A percentile compares a stretch with the other conserved stretches of the same genome.
Evolutionary conservation across 1,140 invertebrate species (phyloP).

Genomic region (Pogonognathellus flavescens): DNA sequence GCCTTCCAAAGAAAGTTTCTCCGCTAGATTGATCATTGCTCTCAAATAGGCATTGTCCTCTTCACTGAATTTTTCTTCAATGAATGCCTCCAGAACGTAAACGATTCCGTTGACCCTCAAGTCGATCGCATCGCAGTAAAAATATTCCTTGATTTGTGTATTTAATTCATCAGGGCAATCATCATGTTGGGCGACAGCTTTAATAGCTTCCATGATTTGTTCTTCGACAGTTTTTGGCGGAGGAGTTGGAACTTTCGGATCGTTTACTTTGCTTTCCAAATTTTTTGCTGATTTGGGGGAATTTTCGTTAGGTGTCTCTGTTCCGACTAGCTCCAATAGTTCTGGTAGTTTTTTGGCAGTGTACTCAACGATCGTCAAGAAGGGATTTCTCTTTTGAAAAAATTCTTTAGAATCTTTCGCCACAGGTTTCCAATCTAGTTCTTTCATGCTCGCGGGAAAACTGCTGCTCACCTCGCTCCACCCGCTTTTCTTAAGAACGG

Average conservation of each 20-base stretch:
- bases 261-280: background rate
- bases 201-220: background rate
- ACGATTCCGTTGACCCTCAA: background rate
- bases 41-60: background rate
- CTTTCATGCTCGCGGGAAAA: conserved; percentile 1
- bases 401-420: conserved; percentile 4
- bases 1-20: background rate
- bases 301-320: background rate
- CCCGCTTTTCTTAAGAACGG: background rate
- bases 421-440: conserved; percentile 3
- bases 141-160: background rate
- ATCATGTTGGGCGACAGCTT: background rate
- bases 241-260: background rate
- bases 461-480: conserved; percentile 5
- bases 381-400: conserved; percentile 21
- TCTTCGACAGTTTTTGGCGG: background rate
- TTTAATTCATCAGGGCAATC: background rate
- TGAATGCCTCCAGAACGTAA: background rate
- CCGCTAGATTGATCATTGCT: background rate
- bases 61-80: background rate
- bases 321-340: background rate
- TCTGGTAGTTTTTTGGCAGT: background rate
- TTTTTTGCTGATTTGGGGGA: background rate
- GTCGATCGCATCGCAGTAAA: background rate
- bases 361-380: background rate